These are phyloP conservation scores for Zophobas morio DNA, from an alignment of 1,140 invertebrate genomes.

Conservation along the genomic window DNA sequence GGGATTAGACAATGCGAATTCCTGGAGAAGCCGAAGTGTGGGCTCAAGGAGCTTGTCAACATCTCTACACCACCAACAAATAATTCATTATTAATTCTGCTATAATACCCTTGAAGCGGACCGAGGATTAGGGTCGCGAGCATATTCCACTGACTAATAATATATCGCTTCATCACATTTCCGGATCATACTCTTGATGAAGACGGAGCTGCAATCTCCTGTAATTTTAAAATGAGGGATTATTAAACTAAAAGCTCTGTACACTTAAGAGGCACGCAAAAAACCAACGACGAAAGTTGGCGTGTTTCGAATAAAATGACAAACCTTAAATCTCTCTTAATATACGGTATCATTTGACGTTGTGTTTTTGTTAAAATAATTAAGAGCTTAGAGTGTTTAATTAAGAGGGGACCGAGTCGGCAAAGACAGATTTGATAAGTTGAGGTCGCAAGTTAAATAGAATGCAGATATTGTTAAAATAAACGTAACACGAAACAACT, in stretches of 20 bases:
- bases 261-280: neutral
- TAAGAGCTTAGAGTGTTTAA: slow-evolving; percentile 29
- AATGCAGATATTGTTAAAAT: slow-evolving; percentile 27
- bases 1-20: slow-evolving; percentile 43
- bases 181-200: slow-evolving; percentile 5
- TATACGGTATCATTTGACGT: neutral
- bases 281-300: neutral
- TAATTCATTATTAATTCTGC: slow-evolving; percentile 56
- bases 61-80: slow-evolving; percentile 48
- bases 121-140: slow-evolving; percentile 43
- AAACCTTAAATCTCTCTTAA: neutral
- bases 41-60: slow-evolving; percentile 50
- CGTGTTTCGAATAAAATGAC: neutral
- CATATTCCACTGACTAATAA: slow-evolving; percentile 35
- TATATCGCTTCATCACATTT: slow-evolving; percentile 43
- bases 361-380: slow-evolving; percentile 19
- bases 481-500: slow-evolving; percentile 22
- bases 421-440: slow-evolving; percentile 36
- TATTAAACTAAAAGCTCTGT: slow-evolving; percentile 9
- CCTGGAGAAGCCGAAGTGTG: slow-evolving; percentile 45
- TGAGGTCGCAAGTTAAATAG: slow-evolving; percentile 27
- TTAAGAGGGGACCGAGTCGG: neutral
- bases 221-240: slow-evolving; percentile 26
- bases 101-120: slow-evolving; percentile 54
- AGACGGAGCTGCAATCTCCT: neutral